Percentiles rank a stretch among this genome's conserved stretches.
Conservation (phyloP, 2,797 vertebrate species). For the Paguma larvata region DNA sequence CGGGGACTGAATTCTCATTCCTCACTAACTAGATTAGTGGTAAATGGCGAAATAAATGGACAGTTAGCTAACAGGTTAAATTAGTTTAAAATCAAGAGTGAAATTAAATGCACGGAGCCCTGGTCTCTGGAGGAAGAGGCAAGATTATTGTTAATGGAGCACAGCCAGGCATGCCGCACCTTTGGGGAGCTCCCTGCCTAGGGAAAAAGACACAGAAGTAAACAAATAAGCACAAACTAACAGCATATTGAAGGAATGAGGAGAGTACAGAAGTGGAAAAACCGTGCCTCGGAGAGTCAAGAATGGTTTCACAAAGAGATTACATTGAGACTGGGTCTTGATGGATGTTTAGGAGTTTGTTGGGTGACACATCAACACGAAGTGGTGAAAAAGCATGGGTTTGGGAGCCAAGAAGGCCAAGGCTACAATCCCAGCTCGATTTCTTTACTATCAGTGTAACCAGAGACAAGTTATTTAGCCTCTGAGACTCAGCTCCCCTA, state of each 20-base stretch:
- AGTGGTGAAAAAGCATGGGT: background rate
- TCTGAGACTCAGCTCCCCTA: background rate
- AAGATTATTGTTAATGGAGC: background rate
- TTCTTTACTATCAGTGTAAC: background rate
- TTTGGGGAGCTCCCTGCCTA: background rate
- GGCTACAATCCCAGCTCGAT: background rate
- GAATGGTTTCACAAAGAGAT: background rate
- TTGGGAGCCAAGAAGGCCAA: background rate
- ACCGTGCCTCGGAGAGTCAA: background rate
- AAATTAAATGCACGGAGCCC: background rate
- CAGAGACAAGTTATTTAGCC: background rate
- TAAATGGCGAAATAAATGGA: background rate
- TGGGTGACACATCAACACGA: background rate
- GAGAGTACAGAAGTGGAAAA: background rate
- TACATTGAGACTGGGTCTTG: background rate
- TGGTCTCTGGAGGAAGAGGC: background rate
- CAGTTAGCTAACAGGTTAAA: background rate
- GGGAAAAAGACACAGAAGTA: background rate
- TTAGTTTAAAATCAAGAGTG: background rate
- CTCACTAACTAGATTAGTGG: background rate
- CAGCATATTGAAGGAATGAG: background rate
- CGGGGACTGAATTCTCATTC: background rate
- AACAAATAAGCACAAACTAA: background rate
- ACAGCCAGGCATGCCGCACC: fast-evolving
- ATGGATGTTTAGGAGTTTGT: background rate